These are phyloP conservation scores for Sthenelais limicola DNA, from an alignment of 2,888 invertebrate species.

Conservation along the genomic window DNA sequence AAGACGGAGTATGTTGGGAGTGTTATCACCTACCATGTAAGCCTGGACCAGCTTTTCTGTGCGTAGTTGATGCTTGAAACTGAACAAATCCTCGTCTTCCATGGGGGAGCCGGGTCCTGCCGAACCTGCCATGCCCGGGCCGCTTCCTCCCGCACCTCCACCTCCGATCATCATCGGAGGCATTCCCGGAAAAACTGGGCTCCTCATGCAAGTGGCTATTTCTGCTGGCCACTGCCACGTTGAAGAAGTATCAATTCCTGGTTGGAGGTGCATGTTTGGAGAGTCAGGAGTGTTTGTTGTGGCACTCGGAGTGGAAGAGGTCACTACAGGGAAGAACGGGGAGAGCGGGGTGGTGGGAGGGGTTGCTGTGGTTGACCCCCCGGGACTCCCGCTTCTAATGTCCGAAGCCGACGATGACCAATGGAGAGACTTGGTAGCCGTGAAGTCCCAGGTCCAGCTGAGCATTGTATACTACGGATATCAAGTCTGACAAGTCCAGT, in stretches of 20 bases:
- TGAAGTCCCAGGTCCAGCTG: conserved; percentile 35
- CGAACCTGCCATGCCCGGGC: not conserved
- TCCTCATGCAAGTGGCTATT: too few relatives aligned
- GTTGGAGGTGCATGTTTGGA: too few relatives aligned
- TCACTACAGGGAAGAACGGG: not conserved
- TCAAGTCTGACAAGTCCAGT: too few relatives aligned
- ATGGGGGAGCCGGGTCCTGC: not conserved
- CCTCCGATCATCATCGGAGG: too few relatives aligned
- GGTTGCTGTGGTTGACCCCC: not conserved
- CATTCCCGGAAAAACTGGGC: too few relatives aligned
- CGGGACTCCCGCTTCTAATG: too few relatives aligned
- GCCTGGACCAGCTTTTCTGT: conserved; percentile 33
- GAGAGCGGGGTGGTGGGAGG: not conserved
- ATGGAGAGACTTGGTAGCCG: conserved; percentile 18
- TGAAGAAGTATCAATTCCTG: too few relatives aligned
- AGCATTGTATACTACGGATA: too few relatives aligned
- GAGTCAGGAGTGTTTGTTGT: not conserved
- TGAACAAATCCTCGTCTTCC: conserved; percentile 25
- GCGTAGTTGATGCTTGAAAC: conserved; percentile 30
- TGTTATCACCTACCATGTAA: conserved; percentile 32
- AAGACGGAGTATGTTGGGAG: too few relatives aligned
- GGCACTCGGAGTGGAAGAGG: not conserved
- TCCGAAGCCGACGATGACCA: conserved; percentile 11
- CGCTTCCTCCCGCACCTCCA: not conserved
- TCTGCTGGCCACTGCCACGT: too few relatives aligned